Conservation (phyloP, 2,797 vertebrate genomes). For the Rhynchotus rufescens region DNA sequence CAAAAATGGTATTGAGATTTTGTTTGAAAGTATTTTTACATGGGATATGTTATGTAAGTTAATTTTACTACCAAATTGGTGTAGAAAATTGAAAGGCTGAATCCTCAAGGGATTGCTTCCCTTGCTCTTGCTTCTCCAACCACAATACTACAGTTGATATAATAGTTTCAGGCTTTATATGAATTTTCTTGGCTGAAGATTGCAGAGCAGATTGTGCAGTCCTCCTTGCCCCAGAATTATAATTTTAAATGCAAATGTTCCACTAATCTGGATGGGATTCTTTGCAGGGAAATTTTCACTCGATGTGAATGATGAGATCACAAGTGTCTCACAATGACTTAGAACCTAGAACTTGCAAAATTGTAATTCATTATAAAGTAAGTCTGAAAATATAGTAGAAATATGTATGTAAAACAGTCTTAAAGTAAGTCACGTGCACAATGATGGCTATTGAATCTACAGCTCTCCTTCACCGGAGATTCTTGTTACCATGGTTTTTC, state of each 20-base stretch:
- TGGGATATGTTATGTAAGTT: not conserved
- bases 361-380: not conserved
- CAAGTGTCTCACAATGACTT: not conserved
- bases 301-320: not conserved
- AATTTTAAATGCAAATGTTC: not conserved
- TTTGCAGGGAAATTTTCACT: not conserved
- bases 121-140: not conserved
- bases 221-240: not conserved
- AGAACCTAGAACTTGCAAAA: not conserved
- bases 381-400: not conserved
- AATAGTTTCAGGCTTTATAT: slow-evolving; percentile 5
- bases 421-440: not conserved
- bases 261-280: not conserved
- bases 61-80: slow-evolving; percentile 40
- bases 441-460: not conserved
- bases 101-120: not conserved
- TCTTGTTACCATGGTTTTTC: not conserved
- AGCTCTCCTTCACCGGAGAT: not conserved
- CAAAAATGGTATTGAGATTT: not conserved
- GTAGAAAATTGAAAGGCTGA: not conserved
- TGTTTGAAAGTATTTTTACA: not conserved
- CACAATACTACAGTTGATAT: not conserved
- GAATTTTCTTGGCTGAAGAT: not conserved
- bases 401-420: not conserved
- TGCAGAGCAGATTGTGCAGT: not conserved